phyloP scores from a whole-genome alignment of 2,113 vertebrate species.

The Struthidea cinerea region DNA sequence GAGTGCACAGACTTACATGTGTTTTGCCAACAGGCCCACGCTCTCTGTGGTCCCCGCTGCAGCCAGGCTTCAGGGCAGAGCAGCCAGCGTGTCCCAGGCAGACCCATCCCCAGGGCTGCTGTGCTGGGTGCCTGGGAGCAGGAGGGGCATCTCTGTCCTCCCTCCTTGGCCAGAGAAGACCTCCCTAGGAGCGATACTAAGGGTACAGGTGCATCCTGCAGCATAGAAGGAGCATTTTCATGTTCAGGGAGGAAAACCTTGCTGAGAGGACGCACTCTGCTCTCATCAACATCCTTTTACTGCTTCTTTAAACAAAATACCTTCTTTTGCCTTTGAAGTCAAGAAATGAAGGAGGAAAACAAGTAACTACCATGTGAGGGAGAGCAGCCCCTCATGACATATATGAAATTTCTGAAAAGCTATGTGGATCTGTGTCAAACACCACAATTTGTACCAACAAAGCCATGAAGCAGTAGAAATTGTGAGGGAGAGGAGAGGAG shows the following conservation, averaged over 20 bases:
- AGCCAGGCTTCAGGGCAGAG: not conserved
- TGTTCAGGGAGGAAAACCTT: not conserved
- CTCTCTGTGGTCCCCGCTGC: fast-evolving
- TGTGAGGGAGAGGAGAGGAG: not conserved
- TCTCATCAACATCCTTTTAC: not conserved
- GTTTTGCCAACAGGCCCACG: fast-evolving
- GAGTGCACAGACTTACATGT: fast-evolving
- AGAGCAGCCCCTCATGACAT: not conserved
- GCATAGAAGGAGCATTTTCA: not conserved
- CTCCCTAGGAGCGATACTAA: not conserved
- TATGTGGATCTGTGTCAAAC: not conserved
- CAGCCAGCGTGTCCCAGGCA: not conserved
- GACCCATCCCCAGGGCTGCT: fast-evolving
- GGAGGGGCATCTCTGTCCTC: not conserved
- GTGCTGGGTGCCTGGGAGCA: not conserved
- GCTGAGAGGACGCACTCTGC: fast-evolving
- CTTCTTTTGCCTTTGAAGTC: not conserved
- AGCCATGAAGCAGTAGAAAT: not conserved
- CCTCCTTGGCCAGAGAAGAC: not conserved
- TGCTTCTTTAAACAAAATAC: not conserved
- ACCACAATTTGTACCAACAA: not conserved
- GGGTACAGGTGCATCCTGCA: not conserved
- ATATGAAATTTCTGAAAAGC: not conserved
- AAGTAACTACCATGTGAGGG: not conserved
- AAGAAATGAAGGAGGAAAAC: not conserved